These are phyloP conservation scores for Epinephelus cyanopodus DNA, from an alignment of 2,113 vertebrate species.

Conservation along the genomic window DNA sequence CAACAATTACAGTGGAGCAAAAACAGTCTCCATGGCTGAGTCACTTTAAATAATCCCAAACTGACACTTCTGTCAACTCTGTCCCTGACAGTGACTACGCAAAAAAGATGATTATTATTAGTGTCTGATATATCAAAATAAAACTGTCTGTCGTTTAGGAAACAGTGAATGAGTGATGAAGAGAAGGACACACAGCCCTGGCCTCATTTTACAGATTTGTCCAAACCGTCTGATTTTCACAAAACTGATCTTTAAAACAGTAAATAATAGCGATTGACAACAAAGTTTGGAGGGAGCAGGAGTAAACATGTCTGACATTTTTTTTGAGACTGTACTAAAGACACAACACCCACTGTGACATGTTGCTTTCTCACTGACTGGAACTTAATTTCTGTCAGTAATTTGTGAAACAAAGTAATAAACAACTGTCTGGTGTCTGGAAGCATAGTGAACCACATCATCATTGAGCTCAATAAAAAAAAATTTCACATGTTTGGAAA, in stretches of 20 bases:
- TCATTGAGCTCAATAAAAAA: background rate
- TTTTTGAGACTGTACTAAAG: background rate
- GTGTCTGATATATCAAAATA: background rate
- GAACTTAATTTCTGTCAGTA: too few relatives aligned
- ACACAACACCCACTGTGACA: background rate
- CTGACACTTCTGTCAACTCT: background rate
- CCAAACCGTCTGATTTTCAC: too few relatives aligned
- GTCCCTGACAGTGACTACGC: background rate
- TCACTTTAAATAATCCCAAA: background rate
- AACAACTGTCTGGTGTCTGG: too few relatives aligned
- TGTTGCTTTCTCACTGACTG: background rate
- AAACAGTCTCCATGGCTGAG: background rate
- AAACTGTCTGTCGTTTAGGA: background rate
- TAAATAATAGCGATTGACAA: background rate
- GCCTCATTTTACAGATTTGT: too few relatives aligned
- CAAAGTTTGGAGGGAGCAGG: background rate
- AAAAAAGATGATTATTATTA: background rate
- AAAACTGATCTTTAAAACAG: background rate
- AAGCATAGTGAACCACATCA: background rate
- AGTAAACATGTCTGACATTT: background rate
- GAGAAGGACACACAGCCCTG: background rate
- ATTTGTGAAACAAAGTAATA: background rate
- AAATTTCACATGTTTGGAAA: background rate
- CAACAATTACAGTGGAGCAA: too few relatives aligned
- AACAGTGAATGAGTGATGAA: background rate